Base-by-base conservation (phyloP, 2,888 invertebrate genomes). In the Erebia aethiops region DNA sequence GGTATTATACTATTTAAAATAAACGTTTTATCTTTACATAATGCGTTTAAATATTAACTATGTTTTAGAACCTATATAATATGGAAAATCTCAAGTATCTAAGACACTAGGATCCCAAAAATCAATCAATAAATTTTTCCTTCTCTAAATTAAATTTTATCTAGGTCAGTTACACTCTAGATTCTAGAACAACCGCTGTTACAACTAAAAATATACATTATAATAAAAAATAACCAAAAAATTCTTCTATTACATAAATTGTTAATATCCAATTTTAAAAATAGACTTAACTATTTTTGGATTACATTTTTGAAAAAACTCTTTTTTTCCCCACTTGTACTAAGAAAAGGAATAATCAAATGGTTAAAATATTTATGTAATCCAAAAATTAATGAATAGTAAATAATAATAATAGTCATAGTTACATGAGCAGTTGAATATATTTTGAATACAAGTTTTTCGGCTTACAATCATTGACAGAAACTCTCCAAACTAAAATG, bases 361-460 rank as follows among this genome's bases (percentile, higher is more conserved):
- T n/a, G n/a, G 7, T n/a, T 13, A 51, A 56, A n/a, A 58, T 35
- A 2, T n/a, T 7, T 8, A 26, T 16, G 61, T 43, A 61, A 61
- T 61, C 18, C 61, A 61, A 61, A 46, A 61, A 46, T 61, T 18
- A 16, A 61, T 61, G 61, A 16, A 18, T 61, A 61, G 5, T 61
- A 13, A 41, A 61, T 41, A 35, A 8, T 58, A 49, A 49, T 52
- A 60, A 60, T 61, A 60, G 16, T 60, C 41, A 60, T 60, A 61
- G 41, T 61, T 16, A 61, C 54, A 61, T 43, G 61, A 43, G 43
- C 61, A 61, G 46, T 61, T 10, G 61, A 43, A 46, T 61, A 61
- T 61, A 43, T 61, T 61, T 26, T 8, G 5, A 5, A n/a, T 51
- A 1, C 51, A 51, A 51, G 1, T 14, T 14, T 7, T 4, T 51